Base-by-base conservation (phyloP, 2,888 invertebrate genomes). In the Caenorhabditis sinica region DNA sequence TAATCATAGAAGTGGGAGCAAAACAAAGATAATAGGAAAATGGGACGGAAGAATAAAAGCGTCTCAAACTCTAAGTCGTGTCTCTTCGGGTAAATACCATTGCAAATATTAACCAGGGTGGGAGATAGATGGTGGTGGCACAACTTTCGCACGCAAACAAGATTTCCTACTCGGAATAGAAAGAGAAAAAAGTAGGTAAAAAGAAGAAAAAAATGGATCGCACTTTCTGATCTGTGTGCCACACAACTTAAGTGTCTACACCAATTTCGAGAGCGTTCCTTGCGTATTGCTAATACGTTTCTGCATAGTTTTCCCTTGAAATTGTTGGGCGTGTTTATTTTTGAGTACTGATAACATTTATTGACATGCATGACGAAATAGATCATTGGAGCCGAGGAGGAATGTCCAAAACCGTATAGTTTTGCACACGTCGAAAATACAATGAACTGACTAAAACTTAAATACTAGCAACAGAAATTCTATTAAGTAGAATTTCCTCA, bases 291-390 rank as follows among this genome's bases (percentile, higher is more conserved):
- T 72, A 33, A 72, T 80, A 66, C 79, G 51, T 71, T 79, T 71
- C 30, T 72, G 79, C 71, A 79, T 71, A 63, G 69, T 40, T 79
- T 79, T 71, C 53, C 36, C 49, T 49, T 30, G 61, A 69, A 77
- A 63, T 11, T 53, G 33, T n/a, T 33, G 66, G 72, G 80, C 65
- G 80, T 65, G 49, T 65, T 71, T 80, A 63, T 79, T 72, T 72
- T 80, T 36, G 66, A 72, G 72, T 45, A 33, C 72, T 80, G 80
- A 80, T 80, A 80, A 80, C 80, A 43, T 80, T 79, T 79, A 79
- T 79, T 79, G 79, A 71, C 79, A 60, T 9, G 72, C 45, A 58
- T 80, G 80, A 72, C 60, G 80, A 80, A 80, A 80, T 20, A 80
- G 80, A 72, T 72, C 65, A 66, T 72, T 80, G 72, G 51, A 80